These are phyloP conservation scores for Trematocara variabile DNA, from an alignment of 2,113 vertebrate species.

Conservation along the genomic window DNA sequence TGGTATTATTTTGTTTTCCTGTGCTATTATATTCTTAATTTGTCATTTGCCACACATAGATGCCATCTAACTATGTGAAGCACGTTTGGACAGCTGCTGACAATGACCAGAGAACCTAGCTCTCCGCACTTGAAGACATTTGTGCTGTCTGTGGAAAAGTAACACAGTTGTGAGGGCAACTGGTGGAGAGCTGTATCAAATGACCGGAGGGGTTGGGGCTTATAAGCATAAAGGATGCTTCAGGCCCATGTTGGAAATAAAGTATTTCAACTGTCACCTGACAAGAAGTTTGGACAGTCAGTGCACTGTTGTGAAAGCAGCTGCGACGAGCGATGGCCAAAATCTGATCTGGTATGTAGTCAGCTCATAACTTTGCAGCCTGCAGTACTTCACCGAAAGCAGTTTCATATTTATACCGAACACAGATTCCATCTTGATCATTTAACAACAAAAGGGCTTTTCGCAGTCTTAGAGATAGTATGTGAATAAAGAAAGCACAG, in stretches of 20 bases:
- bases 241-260: not conserved
- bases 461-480: not conserved
- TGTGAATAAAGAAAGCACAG: not conserved
- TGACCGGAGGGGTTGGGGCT: not conserved
- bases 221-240: not conserved
- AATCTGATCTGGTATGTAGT: not conserved
- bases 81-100: not conserved
- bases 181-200: not conserved
- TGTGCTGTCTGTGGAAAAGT: not conserved
- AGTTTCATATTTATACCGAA: not conserved
- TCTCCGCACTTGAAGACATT: not conserved
- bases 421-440: not conserved
- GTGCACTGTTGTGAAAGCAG: constrained; percentile 21
- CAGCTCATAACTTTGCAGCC: not conserved
- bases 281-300: not conserved
- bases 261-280: constrained; percentile 2
- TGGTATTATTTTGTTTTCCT: not conserved
- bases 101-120: not conserved
- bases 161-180: not conserved
- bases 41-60: not conserved
- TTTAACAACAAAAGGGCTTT: constrained; percentile 4
- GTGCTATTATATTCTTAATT: not conserved
- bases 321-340: constrained; percentile 8
- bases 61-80: not conserved
- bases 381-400: not conserved